Conservation (phyloP, 2,888 invertebrate species). For the Erebia palarica region DNA sequence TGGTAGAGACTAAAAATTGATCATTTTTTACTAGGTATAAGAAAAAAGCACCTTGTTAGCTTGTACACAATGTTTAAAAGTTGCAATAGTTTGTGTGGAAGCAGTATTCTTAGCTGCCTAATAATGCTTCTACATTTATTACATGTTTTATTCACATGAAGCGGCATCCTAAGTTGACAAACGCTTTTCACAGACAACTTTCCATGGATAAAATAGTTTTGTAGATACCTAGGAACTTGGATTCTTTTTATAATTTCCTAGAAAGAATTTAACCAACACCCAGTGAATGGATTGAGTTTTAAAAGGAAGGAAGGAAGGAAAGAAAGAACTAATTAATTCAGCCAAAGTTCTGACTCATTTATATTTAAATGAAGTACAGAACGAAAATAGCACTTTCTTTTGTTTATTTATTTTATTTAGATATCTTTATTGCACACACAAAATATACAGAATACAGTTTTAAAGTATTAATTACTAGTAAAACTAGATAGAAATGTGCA, state of each 20-base stretch:
- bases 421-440: too few relatives aligned
- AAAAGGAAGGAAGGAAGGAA: slow-evolving; percentile 7
- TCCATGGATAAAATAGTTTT: slow-evolving; percentile 26
- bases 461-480: too few relatives aligned
- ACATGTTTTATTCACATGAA: slow-evolving; percentile 76
- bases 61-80: neutral
- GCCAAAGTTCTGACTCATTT: slow-evolving; percentile 23
- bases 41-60: neutral
- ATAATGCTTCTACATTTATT: slow-evolving; percentile 68
- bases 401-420: slow-evolving; percentile 3
- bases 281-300: neutral
- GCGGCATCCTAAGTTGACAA: slow-evolving; percentile 39
- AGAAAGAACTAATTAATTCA: slow-evolving; percentile 16
- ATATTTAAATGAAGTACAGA: slow-evolving; percentile 26
- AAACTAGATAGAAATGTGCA: too few relatives aligned
- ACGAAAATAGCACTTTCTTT: slow-evolving; percentile 11
- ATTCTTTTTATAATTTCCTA: slow-evolving; percentile 31
- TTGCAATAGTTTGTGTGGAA: neutral
- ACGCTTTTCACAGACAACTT: slow-evolving; percentile 35
- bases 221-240: slow-evolving; percentile 1
- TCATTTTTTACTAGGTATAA: neutral
- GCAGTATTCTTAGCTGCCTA: slow-evolving; percentile 37
- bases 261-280: slow-evolving; percentile 29
- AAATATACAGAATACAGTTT: too few relatives aligned
- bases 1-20: too few relatives aligned